These are phyloP conservation scores for Manis pentadactyla DNA, from an alignment of 2,797 vertebrate species.

Conservation along the genomic window DNA sequence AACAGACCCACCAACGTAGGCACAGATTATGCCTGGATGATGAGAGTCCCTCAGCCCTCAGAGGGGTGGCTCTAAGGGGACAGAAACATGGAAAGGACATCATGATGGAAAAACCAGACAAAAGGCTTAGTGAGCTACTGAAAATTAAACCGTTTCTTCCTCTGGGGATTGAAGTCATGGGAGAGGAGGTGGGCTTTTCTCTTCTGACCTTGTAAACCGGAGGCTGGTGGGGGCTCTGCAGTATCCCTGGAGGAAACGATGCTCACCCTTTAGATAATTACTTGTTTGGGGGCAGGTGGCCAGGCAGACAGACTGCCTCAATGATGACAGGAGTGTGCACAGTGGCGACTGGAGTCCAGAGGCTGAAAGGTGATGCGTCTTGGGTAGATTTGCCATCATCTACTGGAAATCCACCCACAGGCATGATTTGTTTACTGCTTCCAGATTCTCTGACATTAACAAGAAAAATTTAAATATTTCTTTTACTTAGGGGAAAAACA, in stretches of 20 bases:
- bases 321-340: fast-evolving
- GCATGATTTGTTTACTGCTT: background rate
- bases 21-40: background rate
- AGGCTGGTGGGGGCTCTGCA: background rate
- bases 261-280: too few relatives aligned
- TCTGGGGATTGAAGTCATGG: background rate
- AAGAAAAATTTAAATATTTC: slow-evolving; percentile 41
- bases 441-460: background rate
- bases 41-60: background rate
- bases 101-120: background rate
- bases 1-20: fast-evolving
- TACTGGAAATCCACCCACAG: background rate
- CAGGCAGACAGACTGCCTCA: too few relatives aligned
- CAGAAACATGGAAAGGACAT: background rate
- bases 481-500: slow-evolving; percentile 28
- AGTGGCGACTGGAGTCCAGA: background rate
- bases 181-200: background rate
- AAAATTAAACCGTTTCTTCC: background rate
- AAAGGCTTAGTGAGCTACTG: background rate
- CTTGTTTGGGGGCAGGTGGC: too few relatives aligned
- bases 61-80: background rate
- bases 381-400: background rate
- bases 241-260: background rate
- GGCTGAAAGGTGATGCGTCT: background rate
- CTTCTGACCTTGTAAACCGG: background rate